phyloP scores from a whole-genome alignment of 2,797 vertebrate genomes.

The Dicrostonyx torquatus region DNA sequence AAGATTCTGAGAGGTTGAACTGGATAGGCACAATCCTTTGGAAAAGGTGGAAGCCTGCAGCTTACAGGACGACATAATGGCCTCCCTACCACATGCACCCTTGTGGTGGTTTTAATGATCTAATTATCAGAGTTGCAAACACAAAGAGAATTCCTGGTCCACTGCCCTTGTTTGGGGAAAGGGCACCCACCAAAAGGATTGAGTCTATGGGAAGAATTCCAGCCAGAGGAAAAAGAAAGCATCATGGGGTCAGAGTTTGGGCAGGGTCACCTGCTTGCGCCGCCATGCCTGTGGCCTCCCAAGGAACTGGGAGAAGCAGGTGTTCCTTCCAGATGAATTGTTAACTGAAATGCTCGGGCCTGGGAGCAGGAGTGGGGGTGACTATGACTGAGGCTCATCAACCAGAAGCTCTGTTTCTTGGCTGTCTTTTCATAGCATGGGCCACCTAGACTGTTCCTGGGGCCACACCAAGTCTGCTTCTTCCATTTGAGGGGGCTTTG shows the following conservation, averaged over 20 bases:
- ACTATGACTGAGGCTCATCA: not conserved
- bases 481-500: conserved; percentile 67
- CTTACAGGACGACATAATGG: not conserved
- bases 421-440: not conserved
- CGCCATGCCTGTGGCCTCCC: not conserved
- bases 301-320: conserved; percentile 44
- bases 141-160: not conserved
- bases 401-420: not conserved
- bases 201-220: conserved; percentile 57
- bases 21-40: not conserved
- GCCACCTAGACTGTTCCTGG: conserved; percentile 71
- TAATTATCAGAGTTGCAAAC: not conserved
- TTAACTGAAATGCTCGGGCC: not conserved
- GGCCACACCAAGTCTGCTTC: conserved; percentile 29
- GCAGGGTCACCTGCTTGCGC: conserved; percentile 14
- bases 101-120: not conserved
- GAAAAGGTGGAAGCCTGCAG: not conserved
- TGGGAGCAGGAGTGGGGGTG: not conserved
- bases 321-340: conserved; percentile 44
- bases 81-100: not conserved
- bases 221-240: conserved; percentile 51
- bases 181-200: conserved; percentile 20
- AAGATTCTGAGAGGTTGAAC: not conserved
- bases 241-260: not conserved
- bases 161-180: not conserved